A percentile compares a stretch with the other conserved stretches of the same genome.
These are phyloP conservation scores for Taurulus bubalis DNA, from an alignment of 2,113 vertebrate genomes.

Conservation along the genomic window DNA sequence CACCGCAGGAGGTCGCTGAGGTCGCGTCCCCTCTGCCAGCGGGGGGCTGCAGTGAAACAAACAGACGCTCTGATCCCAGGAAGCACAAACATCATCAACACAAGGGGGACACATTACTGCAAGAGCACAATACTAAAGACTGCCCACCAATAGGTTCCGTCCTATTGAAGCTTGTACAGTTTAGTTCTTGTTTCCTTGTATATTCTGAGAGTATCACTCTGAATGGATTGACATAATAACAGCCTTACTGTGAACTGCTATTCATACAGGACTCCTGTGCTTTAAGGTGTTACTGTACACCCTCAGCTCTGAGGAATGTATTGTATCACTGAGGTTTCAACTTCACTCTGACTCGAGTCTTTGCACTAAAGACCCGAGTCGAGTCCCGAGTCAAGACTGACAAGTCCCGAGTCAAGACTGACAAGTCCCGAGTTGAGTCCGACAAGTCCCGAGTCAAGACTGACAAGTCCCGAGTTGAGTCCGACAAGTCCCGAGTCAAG, in stretches of 20 bases:
- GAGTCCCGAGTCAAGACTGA: too few species aligned
- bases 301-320: neutral
- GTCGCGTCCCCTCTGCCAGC: neutral
- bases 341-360: neutral
- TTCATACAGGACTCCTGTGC: neutral
- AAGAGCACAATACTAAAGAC: neutral
- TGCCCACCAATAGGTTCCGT: neutral
- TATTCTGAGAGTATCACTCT: neutral
- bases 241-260: neutral
- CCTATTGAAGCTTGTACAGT: neutral
- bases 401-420: too few species aligned
- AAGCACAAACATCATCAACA: neutral
- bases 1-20: neutral
- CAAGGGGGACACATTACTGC: neutral
- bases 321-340: neutral
- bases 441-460: too few species aligned
- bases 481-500: too few species aligned
- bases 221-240: neutral
- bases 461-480: too few species aligned
- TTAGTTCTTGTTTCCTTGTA: neutral
- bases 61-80: neutral
- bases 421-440: too few species aligned
- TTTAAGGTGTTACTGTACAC: neutral
- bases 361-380: neutral
- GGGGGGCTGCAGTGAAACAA: neutral